Evolutionary conservation across 2,113 vertebrate species (phyloP), one percentile per base, ranked within the genome.

Genomic region (Phocoena sinus): DNA sequence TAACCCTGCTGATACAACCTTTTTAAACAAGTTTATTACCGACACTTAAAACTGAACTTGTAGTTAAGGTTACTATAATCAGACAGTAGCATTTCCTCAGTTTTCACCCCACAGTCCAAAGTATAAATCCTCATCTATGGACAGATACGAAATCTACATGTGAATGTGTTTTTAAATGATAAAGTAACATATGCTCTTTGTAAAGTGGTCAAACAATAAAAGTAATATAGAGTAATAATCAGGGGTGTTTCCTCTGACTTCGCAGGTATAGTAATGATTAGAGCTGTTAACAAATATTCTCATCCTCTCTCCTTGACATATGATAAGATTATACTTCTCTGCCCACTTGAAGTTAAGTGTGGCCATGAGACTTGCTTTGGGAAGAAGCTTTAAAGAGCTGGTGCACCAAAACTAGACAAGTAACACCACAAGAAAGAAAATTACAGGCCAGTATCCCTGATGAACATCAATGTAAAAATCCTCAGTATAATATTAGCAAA

Each of bases 1-100:
- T 60, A 93, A 18, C 23, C 47, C 84, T 92, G 21, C 23, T 81
- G 41, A 36, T n/a, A n/a, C 23, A 92, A 74, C 67, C 23, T 89
- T 89, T 95, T 91, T 25, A 38, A 89, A 81, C 12, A 92, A 96
- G 93, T 95, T 70, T 65, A 79, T 82, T 91, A 76, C 44, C 20
- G n/a, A 14, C 68, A 86, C 38, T 70, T 65, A 84, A 86, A 97
- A 77, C 79, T 70, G 62, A 84, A 82, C 33, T 94, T 90, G n/a
- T 9, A n/a, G 26, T 96, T 85, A 81, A 80, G 18, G 6, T 93
- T 77, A 81, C n/a, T 77, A 1, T 86, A 79, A 70, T 88, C 33
- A 91, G 28, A 74, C 15, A 88, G 70, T 82, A 77, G 33, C 18
- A 60, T 28, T 88, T 86, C n/a, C 7, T 88, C 50, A 53, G 17